Conservation (phyloP, 2,113 vertebrate species). For the Onychostruthus taczanowskii region DNA sequence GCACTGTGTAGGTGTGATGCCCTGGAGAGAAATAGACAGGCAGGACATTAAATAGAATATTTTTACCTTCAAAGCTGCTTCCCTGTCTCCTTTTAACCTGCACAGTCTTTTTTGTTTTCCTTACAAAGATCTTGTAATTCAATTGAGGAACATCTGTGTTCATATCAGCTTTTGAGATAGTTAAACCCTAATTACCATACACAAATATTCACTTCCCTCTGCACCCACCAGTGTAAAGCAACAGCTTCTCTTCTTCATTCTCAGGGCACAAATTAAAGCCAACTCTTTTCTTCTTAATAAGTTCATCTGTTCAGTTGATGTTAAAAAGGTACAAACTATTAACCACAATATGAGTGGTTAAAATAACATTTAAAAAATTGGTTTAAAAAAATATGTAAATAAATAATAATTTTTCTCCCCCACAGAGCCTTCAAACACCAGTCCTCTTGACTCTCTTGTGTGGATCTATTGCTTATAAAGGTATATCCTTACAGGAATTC, state of each 20-base stretch:
- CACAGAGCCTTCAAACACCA: neutral
- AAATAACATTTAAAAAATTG: neutral
- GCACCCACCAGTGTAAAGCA: neutral
- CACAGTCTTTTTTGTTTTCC: neutral
- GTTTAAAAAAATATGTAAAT: neutral
- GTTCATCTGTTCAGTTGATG: neutral
- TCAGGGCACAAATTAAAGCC: neutral
- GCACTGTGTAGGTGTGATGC: conserved; percentile 9
- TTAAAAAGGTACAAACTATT: neutral
- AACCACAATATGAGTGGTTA: neutral
- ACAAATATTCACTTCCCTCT: neutral
- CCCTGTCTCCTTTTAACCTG: neutral
- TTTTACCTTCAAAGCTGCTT: conserved; percentile 45
- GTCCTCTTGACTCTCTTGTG: neutral
- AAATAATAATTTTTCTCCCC: neutral
- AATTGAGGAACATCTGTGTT: neutral
- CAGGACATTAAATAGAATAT: conserved; percentile 28
- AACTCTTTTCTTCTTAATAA: neutral
- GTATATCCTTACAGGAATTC: neutral
- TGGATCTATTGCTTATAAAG: neutral
- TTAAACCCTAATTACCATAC: neutral
- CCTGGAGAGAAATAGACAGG: conserved; percentile 25
- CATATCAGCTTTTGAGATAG: neutral
- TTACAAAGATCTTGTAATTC: neutral
- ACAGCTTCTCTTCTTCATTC: neutral